Conservation (phyloP, 2,113 vertebrate genomes). For the Aldabrachelys gigantea region DNA sequence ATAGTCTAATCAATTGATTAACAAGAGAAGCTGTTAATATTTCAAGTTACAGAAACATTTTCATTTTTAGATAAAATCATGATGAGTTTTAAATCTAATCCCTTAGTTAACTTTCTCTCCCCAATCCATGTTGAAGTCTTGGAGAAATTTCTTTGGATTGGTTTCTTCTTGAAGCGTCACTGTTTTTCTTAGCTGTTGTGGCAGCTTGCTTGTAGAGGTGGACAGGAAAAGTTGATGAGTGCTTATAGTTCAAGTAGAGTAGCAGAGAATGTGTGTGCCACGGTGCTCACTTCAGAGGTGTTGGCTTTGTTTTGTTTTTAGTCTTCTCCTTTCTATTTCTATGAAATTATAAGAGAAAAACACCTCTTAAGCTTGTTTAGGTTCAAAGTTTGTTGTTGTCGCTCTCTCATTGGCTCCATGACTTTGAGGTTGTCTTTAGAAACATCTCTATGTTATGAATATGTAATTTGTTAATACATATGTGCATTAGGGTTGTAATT, state of each 20-base stretch:
- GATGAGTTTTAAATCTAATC: background rate
- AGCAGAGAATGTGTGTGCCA: background rate
- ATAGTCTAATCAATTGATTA: background rate
- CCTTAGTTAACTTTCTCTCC: background rate
- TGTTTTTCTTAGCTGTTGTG: background rate
- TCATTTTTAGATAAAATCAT: background rate
- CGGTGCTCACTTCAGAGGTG: background rate
- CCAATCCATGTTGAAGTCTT: background rate
- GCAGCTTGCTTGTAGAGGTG: background rate
- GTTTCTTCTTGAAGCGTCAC: background rate
- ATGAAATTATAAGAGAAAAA: background rate
- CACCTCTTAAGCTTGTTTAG: background rate
- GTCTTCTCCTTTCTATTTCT: background rate
- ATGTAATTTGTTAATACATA: background rate
- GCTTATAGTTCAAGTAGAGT: background rate
- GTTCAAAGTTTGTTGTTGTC: background rate
- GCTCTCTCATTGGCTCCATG: background rate
- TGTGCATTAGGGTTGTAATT: background rate
- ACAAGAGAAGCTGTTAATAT: background rate
- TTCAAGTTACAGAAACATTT: background rate
- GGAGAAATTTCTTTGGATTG: background rate
- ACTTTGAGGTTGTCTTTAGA: background rate
- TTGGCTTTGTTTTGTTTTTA: background rate
- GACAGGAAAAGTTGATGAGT: background rate
- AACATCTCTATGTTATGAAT: background rate